A percentile compares a stretch with the other conserved stretches of the same genome.
Evolutionary conservation across 2,888 invertebrate genomes (phyloP).

Genomic region (Willowsia nigromaculata): DNA sequence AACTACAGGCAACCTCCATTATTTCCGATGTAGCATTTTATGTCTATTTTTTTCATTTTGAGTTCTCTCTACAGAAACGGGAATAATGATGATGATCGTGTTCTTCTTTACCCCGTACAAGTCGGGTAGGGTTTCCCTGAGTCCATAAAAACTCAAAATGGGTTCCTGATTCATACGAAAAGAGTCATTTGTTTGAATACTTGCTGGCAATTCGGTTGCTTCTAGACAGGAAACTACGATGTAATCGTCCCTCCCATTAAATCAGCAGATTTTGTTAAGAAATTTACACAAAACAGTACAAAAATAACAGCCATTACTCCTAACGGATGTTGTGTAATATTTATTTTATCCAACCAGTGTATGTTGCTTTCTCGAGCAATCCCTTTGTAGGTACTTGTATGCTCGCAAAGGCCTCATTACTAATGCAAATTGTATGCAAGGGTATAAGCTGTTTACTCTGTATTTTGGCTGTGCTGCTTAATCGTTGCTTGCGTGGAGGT

Average conservation of each 20-base stretch:
- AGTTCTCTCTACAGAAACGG: constrained; percentile 11
- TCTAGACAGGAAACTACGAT: constrained; percentile 20
- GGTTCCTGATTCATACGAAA: constrained; percentile 27
- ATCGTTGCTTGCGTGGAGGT: neutral
- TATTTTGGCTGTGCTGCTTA: neutral
- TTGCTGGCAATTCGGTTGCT: constrained; percentile 31
- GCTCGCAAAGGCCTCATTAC: constrained; percentile 47
- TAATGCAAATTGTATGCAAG: constrained; percentile 64
- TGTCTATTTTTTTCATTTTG: constrained; percentile 21
- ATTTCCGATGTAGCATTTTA: neutral
- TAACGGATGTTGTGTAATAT: constrained; percentile 38
- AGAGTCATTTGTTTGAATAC: constrained; percentile 22
- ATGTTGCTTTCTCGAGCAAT: neutral
- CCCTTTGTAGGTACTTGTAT: neutral
- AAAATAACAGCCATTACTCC: constrained; percentile 54
- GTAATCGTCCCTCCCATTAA: constrained; percentile 36
- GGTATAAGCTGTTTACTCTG: constrained; percentile 64
- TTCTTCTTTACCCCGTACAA: constrained; percentile 3
- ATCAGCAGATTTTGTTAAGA: constrained; percentile 65
- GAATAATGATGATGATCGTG: constrained; percentile 2
- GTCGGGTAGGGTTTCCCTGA: neutral
- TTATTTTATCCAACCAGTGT: constrained; percentile 8
- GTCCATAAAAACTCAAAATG: constrained; percentile 32
- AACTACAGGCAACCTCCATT: neutral
- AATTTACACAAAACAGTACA: constrained; percentile 44